These are phyloP conservation scores for Meganola albula DNA, from an alignment of 2,888 invertebrate genomes.

Conservation along the genomic window DNA sequence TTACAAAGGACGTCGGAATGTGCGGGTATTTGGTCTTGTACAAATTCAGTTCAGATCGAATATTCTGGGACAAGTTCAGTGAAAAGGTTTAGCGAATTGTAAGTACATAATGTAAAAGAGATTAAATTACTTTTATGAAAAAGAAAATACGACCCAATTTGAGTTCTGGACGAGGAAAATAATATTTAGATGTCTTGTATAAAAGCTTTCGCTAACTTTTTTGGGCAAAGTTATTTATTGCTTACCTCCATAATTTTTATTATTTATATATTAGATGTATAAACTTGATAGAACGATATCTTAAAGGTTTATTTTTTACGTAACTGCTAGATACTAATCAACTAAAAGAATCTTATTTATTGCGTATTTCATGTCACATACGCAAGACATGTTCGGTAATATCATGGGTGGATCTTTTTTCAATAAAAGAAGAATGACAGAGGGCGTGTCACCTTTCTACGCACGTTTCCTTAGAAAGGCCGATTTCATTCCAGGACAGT, in stretches of 20 bases:
- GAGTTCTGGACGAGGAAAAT: constrained; percentile 31
- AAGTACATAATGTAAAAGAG: constrained; percentile 51
- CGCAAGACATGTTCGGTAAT: constrained; percentile 5
- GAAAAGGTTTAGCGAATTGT: constrained; percentile 66
- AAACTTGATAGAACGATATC: too few relatives aligned
- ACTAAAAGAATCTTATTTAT: too few relatives aligned
- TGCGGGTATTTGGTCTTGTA: constrained; percentile 62
- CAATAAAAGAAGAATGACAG: constrained; percentile 37
- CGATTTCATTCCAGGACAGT: constrained; percentile 40
- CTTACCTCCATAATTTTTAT: too few relatives aligned
- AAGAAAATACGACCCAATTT: constrained; percentile 42
- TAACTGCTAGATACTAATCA: too few relatives aligned
- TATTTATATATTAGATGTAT: too few relatives aligned
- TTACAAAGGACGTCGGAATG: constrained; percentile 65
- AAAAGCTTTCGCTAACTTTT: constrained; percentile 32
- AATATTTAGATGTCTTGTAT: constrained; percentile 27
- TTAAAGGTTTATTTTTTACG: too few relatives aligned
- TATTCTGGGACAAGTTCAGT: constrained; percentile 60
- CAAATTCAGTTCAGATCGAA: constrained; percentile 72
- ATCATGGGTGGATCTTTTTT: constrained; percentile 26
- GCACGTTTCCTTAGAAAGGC: constrained; percentile 33
- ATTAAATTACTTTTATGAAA: constrained; percentile 63
- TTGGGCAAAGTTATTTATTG: constrained; percentile 30
- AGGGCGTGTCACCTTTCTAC: constrained; percentile 39
- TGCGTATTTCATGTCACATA: constrained; percentile 4